phyloP scores from a whole-genome alignment of 2,113 vertebrate species.

The Dinomys branickii region DNA sequence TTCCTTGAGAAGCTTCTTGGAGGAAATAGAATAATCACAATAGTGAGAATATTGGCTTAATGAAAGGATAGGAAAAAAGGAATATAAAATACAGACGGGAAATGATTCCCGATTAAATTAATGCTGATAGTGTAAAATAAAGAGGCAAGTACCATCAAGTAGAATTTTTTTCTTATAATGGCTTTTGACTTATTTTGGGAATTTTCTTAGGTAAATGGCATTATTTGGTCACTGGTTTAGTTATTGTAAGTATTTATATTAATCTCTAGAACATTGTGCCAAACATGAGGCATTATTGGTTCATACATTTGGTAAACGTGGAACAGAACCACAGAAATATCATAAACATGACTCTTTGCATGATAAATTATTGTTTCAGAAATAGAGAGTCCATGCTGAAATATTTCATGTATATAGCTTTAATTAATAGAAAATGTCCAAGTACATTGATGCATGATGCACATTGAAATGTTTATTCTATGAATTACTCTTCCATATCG shows the following conservation, averaged over 20 bases:
- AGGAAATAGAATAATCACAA: neutral
- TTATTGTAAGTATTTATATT: neutral
- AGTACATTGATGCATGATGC: neutral
- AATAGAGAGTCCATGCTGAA: neutral
- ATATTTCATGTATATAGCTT: neutral
- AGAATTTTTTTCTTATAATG: neutral
- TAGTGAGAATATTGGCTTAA: neutral
- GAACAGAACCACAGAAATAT: neutral
- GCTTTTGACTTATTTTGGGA: neutral
- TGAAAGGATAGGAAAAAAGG: neutral
- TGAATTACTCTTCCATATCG: neutral
- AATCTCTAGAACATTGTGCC: neutral
- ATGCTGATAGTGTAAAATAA: slow-evolving; percentile 16
- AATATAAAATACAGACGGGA: neutral
- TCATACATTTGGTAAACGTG: neutral
- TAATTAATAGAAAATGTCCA: neutral
- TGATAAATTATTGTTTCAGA: neutral
- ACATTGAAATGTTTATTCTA: neutral
- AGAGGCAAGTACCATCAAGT: neutral
- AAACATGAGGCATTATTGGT: neutral
- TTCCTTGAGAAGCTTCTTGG: neutral
- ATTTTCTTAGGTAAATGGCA: slow-evolving; percentile 5
- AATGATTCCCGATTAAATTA: slow-evolving; percentile 32
- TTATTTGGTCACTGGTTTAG: neutral
- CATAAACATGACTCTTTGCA: neutral